These are phyloP conservation scores for Peromyscus polionotus DNA, from an alignment of 2,113 vertebrate species.

Conservation along the genomic window DNA sequence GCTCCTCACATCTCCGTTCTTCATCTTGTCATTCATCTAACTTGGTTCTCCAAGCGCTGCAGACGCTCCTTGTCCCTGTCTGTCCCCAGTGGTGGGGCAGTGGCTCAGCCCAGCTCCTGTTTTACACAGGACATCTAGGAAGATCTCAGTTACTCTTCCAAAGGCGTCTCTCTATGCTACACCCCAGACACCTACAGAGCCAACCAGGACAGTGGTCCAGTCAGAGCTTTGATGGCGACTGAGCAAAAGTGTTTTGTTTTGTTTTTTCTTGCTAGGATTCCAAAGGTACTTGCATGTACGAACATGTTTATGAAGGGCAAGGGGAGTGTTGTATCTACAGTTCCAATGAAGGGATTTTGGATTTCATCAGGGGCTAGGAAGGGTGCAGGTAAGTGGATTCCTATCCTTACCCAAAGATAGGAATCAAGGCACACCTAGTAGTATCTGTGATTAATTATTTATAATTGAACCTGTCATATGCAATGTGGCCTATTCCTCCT, in stretches of 20 bases:
- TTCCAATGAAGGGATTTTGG: neutral
- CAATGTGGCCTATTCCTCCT: neutral
- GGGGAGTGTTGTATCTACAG: neutral
- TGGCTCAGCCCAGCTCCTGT: neutral
- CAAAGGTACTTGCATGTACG: fast-evolving
- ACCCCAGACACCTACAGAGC: neutral
- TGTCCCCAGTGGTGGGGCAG: neutral
- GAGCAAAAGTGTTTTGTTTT: neutral
- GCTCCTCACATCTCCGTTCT: neutral
- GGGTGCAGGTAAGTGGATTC: neutral
- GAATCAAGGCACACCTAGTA: neutral
- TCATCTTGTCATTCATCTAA: neutral
- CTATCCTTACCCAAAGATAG: neutral
- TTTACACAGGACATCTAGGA: too few species aligned
- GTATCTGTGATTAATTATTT: neutral
- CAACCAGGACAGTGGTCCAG: neutral
- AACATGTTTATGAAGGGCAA: neutral
- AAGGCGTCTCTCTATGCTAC: neutral
- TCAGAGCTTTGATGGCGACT: neutral
- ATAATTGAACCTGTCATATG: neutral
- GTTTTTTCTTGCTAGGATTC: neutral
- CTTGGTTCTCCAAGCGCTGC: neutral
- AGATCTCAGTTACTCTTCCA: neutral
- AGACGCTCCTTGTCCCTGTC: fast-evolving
- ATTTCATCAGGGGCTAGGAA: neutral